phyloP scores from a whole-genome alignment of 2,888 invertebrate genomes.

The Archips xylosteana region DNA sequence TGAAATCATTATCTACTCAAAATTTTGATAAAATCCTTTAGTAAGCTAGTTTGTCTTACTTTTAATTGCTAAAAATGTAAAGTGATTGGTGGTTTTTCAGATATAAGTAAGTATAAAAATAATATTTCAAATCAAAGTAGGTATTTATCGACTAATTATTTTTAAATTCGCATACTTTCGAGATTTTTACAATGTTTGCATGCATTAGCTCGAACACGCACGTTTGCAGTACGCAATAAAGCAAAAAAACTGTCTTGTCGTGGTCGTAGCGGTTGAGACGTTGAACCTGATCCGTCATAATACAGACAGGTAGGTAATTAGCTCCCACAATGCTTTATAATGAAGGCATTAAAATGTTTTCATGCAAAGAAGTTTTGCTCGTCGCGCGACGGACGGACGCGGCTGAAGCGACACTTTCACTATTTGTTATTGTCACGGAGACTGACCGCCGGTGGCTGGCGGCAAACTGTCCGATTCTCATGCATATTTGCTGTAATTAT shows the following conservation, averaged over 20 bases:
- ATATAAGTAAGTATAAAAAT: too few relatives aligned
- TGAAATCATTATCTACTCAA: not conserved
- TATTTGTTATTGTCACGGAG: constrained; percentile 71
- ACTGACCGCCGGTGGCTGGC: constrained; percentile 44
- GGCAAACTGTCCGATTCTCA: constrained; percentile 26
- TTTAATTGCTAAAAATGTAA: too few relatives aligned
- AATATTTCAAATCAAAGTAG: too few relatives aligned
- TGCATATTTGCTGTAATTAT: constrained; percentile 24
- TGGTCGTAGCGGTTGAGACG: constrained; percentile 51
- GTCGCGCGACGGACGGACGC: constrained; percentile 53
- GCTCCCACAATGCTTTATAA: constrained; percentile 59
- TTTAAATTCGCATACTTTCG: too few relatives aligned
- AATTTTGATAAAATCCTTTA: not conserved
- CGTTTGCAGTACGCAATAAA: constrained; percentile 3
- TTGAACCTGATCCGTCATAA: constrained; percentile 56
- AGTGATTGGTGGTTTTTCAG: too few relatives aligned
- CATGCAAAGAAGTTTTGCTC: constrained; percentile 62
- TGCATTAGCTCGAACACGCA: not conserved
- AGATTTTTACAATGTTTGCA: too few relatives aligned
- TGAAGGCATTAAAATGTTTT: constrained; percentile 66
- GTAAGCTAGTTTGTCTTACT: too few relatives aligned
- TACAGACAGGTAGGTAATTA: constrained; percentile 53
- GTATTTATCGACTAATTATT: too few relatives aligned
- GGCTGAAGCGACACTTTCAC: constrained; percentile 73
- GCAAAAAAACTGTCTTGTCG: constrained; percentile 45